Conservation (phyloP, 2,888 invertebrate genomes). For the Ptycholaimellus sp. region DNA sequence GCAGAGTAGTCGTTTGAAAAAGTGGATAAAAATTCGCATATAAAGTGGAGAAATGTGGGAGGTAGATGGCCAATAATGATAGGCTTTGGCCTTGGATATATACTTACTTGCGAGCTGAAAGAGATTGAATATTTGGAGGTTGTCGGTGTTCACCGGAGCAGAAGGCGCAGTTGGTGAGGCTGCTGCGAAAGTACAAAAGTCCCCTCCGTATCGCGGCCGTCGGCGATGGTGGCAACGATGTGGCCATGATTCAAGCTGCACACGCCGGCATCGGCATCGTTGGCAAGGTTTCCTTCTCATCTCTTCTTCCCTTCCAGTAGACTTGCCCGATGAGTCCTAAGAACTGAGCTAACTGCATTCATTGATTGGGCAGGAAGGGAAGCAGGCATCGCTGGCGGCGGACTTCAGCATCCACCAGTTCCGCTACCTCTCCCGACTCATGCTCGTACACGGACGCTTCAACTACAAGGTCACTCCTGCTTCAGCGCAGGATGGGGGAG, state of each 20-base stretch:
- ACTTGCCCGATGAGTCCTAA: neutral
- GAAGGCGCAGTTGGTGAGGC: conserved; percentile 43
- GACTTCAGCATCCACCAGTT: conserved; percentile 62
- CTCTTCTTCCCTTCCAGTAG: neutral
- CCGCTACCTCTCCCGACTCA: conserved; percentile 43
- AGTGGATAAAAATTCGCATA: too few species aligned
- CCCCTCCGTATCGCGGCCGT: conserved; percentile 54
- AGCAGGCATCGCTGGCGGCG: conserved; percentile 41
- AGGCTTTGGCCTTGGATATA: too few species aligned
- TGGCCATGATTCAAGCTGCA: conserved; percentile 86
- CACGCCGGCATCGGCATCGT: conserved; percentile 55
- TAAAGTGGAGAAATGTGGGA: too few species aligned
- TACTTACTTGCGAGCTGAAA: neutral
- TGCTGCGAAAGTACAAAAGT: conserved; percentile 39
- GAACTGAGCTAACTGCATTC: too few species aligned
- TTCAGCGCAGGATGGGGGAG: conserved; percentile 19
- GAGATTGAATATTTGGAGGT: conserved; percentile 15
- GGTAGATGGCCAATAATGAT: too few species aligned
- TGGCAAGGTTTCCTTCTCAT: conserved; percentile 5
- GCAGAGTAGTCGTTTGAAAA: too few species aligned
- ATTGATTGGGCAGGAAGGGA: conserved; percentile 30
- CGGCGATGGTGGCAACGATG: conserved; percentile 85
- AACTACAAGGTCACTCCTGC: conserved; percentile 26
- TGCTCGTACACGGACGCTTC: conserved; percentile 32
- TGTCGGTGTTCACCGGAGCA: conserved; percentile 18